These are phyloP conservation scores for Pelecanoides urinatrix DNA, from an alignment of 2,113 vertebrate species.

Conservation along the genomic window DNA sequence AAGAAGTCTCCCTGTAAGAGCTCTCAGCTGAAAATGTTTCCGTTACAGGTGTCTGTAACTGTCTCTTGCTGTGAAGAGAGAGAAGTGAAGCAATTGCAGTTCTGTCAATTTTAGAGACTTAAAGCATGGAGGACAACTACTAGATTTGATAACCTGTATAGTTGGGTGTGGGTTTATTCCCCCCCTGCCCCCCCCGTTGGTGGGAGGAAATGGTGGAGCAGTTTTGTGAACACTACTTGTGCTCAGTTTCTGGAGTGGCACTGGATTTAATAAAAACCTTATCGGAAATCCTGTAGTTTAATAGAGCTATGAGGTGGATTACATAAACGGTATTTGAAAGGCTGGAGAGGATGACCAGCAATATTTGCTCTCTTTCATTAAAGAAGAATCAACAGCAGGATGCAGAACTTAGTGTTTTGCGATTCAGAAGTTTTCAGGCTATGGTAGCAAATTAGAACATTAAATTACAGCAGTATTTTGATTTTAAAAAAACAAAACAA, in stretches of 20 bases:
- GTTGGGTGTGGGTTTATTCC: not conserved
- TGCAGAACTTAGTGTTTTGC: not conserved
- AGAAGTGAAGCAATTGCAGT: not conserved
- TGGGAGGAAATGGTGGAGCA: not conserved
- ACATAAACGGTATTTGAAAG: not conserved
- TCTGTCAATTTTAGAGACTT: not conserved
- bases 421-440: not conserved
- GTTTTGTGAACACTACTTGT: not conserved
- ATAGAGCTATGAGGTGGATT: not conserved
- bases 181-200: not conserved
- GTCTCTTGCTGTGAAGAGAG: not conserved
- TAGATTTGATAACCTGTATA: not conserved
- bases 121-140: not conserved
- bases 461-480: not conserved
- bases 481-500: not conserved
- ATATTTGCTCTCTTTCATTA: not conserved
- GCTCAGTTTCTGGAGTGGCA: not conserved
- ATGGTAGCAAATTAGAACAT: not conserved
- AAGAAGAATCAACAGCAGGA: not conserved
- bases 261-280: conserved; percentile 1
- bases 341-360: not conserved
- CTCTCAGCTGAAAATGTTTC: not conserved
- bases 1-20: not conserved
- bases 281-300: not conserved
- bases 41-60: not conserved